Base-by-base conservation (phyloP, 2,888 invertebrate species). In the Xanthorhoe spadicearia region DNA sequence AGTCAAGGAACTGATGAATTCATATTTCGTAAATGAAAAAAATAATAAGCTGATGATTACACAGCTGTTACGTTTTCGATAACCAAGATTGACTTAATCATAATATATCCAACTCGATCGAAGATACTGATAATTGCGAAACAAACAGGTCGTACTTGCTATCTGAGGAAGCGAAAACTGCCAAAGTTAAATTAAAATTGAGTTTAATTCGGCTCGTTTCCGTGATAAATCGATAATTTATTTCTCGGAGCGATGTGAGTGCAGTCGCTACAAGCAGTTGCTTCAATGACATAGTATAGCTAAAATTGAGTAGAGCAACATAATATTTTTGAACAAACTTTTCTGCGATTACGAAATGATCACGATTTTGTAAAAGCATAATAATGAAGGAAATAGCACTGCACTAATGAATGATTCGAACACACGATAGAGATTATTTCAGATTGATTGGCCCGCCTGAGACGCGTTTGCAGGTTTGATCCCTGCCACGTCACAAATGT, bases 141-240 rank as follows among this genome's bases (percentile, higher is more conserved):
- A 50, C 59, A 69, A 70, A 68, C 64, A 69, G 65, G 48, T 68
- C 48, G 53, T 64, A 56, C 76, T 71, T 62, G 79, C 77, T 78
- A 82, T 79, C 78, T 72, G 77, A 83, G 86, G 87, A 86, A 84
- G 77, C 77, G 81, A 82, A 82, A 86, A 87, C 83, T 80, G 85
- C 74, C 73, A 57, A 88, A 88, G 84, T 88, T 88, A 83, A 88
- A 88, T 86, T 86, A 81, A 81, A 83, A 81, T 77, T 73, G 71
- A 80, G 71, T 77, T 78, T 74, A 78, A 72, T 74, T 79, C 71
- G 72, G 64, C 64, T 71, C 64, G 75, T 72, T 78, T 79, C 77
- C 79, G 68, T 71, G 55, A 76, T 70, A 72, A 78, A 81, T 82
- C 78, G 70, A 79, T 81, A 79, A 81, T 78, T 79, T 82, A 82